Evolutionary conservation across 2,888 invertebrate species (phyloP).

Genomic region (Oxystoma pomonae): DNA sequence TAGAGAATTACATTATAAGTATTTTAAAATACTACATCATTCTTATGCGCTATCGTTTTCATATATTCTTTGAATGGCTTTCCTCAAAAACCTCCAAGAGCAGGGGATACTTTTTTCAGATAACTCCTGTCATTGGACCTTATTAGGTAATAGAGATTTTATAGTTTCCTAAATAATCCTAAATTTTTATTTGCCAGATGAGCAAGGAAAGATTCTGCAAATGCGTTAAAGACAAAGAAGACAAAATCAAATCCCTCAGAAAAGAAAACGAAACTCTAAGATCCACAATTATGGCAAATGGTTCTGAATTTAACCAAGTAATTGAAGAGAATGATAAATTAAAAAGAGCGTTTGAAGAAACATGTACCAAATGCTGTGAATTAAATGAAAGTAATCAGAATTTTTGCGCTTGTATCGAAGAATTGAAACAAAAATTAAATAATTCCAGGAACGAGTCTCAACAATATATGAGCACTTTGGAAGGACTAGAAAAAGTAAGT

Average conservation of each 20-base stretch:
- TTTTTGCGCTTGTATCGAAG: conserved; percentile 25
- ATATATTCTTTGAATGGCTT: no score
- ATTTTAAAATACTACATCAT: no score
- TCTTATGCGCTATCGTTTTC: no score
- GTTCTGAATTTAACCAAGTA: neutral
- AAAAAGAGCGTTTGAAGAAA: conserved; percentile 21
- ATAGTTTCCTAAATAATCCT: neutral
- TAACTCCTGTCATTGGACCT: no score
- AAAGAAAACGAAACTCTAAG: conserved; percentile 24
- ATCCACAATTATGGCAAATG: conserved; percentile 16
- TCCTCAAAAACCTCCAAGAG: no score
- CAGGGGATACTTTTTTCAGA: no score
- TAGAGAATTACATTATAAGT: no score
- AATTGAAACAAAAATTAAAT: conserved; percentile 25
- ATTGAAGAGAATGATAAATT: conserved; percentile 22
- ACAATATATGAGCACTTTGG: conserved; percentile 24
- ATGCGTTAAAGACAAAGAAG: conserved; percentile 30
- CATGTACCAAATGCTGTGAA: conserved; percentile 19
- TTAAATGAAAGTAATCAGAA: conserved; percentile 25
- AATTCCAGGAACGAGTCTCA: conserved; percentile 19
- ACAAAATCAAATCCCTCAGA: conserved; percentile 26
- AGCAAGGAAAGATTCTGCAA: conserved; percentile 33
- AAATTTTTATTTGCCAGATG: conserved; percentile 4
- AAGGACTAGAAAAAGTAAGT: conserved; percentile 25
- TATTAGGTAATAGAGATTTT: no score